These are phyloP conservation scores for Mus spicilegus DNA, from an alignment of 2,113 vertebrate genomes.

Conservation along the genomic window DNA sequence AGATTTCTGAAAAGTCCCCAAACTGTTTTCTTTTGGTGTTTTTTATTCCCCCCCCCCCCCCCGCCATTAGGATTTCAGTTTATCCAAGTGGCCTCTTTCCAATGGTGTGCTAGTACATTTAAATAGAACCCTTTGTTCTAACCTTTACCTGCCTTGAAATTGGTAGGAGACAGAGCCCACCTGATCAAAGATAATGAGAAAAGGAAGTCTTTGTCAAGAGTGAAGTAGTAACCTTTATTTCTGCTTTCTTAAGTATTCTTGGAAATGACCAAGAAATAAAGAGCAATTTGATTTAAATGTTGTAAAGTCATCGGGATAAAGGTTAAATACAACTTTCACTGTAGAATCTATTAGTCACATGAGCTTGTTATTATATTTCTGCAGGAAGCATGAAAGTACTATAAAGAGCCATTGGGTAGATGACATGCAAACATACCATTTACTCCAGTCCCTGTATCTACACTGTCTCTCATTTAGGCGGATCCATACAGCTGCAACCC, in stretches of 20 bases:
- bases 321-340: constrained; percentile 53
- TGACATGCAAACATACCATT: not conserved
- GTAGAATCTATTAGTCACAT: constrained; percentile 8
- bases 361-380: constrained; percentile 47
- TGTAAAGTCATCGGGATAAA: constrained; percentile 64
- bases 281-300: constrained; percentile 69
- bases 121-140: not conserved
- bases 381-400: not conserved
- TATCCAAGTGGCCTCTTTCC: constrained; percentile 16
- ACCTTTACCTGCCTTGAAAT: constrained; percentile 46
- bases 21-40: not conserved
- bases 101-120: not conserved
- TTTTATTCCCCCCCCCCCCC: constrained; percentile 7
- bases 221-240: constrained; percentile 63
- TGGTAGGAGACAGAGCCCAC: not conserved
- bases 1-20: not conserved
- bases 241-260: constrained; percentile 58
- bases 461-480: not conserved
- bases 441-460: not conserved
- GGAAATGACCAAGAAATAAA: constrained; percentile 59
- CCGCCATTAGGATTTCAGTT: constrained; percentile 6
- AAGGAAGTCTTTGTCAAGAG: constrained; percentile 53
- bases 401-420: not conserved
- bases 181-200: not conserved
- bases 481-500: not conserved